Evolutionary conservation across 2,888 invertebrate genomes (phyloP).

Genomic region (Ligdia adustata): DNA sequence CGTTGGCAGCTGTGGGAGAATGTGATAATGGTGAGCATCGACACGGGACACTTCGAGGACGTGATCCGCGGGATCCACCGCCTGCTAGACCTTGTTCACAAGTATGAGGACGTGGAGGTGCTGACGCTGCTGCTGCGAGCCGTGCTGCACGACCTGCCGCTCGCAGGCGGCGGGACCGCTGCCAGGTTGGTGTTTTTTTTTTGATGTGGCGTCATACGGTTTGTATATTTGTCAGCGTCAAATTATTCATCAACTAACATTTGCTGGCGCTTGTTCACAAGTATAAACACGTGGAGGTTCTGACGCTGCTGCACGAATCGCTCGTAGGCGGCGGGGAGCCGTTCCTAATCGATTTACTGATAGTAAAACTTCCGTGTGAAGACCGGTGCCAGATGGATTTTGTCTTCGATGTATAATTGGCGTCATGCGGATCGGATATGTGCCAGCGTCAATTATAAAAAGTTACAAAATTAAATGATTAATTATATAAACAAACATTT

Average conservation of each 20-base stretch:
- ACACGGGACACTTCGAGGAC: conserved; percentile 93
- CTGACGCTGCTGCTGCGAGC: conserved; percentile 89
- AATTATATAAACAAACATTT: too few species aligned
- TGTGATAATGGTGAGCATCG: conserved; percentile 93
- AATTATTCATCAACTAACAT: neutral
- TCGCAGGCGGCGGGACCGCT: conserved; percentile 75
- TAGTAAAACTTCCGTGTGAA: too few species aligned
- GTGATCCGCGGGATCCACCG: conserved; percentile 93
- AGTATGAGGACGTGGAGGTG: conserved; percentile 91
- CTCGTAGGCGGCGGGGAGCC: too few species aligned
- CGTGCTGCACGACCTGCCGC: conserved; percentile 85
- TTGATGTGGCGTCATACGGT: neutral
- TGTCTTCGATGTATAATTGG: too few species aligned
- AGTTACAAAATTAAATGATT: too few species aligned
- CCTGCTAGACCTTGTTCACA: conserved; percentile 92
- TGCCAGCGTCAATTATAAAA: too few species aligned
- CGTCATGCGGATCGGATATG: too few species aligned
- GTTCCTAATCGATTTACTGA: too few species aligned
- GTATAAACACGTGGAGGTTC: neutral
- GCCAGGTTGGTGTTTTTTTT: neutral
- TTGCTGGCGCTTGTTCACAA: neutral
- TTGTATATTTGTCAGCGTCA: too few species aligned
- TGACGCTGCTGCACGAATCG: neutral
- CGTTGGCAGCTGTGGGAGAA: conserved; percentile 98
- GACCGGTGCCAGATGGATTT: too few species aligned